Evolutionary conservation across 2,797 vertebrate species (phyloP).

Genomic region (Silurus aristotelis): DNA sequence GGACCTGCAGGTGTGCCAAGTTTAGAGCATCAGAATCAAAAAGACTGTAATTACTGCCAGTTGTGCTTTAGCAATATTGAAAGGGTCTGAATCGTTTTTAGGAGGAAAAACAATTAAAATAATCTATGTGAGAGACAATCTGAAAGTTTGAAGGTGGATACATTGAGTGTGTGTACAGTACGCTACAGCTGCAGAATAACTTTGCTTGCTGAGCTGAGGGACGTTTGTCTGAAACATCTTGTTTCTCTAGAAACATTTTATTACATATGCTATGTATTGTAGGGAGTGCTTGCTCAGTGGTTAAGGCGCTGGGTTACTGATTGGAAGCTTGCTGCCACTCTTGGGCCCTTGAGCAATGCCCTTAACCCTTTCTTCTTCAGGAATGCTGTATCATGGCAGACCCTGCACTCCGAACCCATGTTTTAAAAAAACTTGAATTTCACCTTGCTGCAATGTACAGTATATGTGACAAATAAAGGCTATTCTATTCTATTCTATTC

Average conservation of each 20-base stretch:
- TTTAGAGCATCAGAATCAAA: background rate
- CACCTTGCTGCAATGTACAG: too few species aligned
- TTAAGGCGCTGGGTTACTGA: too few species aligned
- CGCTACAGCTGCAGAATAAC: background rate
- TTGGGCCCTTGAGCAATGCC: too few species aligned
- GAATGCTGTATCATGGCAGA: too few species aligned
- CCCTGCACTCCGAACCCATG: too few species aligned
- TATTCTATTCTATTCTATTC: too few species aligned
- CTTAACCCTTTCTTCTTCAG: too few species aligned
- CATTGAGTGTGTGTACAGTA: background rate
- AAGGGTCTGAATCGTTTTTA: background rate
- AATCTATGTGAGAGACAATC: background rate
- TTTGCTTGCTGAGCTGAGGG: too few species aligned
- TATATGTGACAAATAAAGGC: too few species aligned
- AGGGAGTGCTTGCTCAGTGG: too few species aligned
- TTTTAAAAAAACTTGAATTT: too few species aligned
- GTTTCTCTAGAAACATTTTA: background rate
- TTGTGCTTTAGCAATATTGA: background rate
- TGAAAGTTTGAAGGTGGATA: background rate
- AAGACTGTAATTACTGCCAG: background rate
- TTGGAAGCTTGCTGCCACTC: too few species aligned
- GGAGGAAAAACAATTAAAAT: background rate
- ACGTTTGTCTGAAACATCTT: background rate
- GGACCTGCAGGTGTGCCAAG: background rate
- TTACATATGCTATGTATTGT: background rate